Percentiles rank a stretch among this genome's conserved stretches.
Conservation (phyloP, 2,113 vertebrate genomes). For the Oreochromis niloticus region DNA sequence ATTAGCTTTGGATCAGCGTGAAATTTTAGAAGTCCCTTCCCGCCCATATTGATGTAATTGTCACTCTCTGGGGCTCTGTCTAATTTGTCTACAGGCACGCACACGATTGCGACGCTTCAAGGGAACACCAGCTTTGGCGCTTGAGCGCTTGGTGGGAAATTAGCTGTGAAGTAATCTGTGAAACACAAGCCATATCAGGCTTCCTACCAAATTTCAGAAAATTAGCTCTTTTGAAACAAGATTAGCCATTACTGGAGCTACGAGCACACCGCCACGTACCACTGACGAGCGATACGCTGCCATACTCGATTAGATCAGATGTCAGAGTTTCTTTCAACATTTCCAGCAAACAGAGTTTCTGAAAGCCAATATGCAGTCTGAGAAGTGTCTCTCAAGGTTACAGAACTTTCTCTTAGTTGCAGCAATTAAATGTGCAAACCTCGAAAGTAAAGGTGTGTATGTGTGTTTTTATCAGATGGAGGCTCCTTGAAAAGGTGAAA, state of each 20-base stretch:
- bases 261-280: not conserved
- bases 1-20: not conserved
- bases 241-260: not conserved
- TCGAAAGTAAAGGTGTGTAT: not conserved
- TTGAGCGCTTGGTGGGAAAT: slow-evolving; percentile 2
- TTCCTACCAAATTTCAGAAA: not conserved
- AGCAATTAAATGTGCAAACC: not conserved
- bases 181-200: slow-evolving; percentile 9
- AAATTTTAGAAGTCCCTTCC: not conserved
- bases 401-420: not conserved
- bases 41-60: not conserved
- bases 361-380: not conserved
- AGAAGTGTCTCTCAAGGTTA: not conserved
- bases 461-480: not conserved
- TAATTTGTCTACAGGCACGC: slow-evolving; percentile 10
- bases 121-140: not conserved
- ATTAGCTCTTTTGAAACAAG: slow-evolving; percentile 7
- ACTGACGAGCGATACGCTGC: not conserved
- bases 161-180: slow-evolving; percentile 17
- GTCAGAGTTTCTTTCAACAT: not conserved
- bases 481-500: not conserved
- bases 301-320: not conserved
- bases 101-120: not conserved
- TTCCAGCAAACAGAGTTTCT: not conserved
- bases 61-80: not conserved